Evolutionary conservation across 1,140 invertebrate genomes (phyloP), one percentile per base, ranked within the genome.

Genomic region (Mactra quadrangularis): DNA sequence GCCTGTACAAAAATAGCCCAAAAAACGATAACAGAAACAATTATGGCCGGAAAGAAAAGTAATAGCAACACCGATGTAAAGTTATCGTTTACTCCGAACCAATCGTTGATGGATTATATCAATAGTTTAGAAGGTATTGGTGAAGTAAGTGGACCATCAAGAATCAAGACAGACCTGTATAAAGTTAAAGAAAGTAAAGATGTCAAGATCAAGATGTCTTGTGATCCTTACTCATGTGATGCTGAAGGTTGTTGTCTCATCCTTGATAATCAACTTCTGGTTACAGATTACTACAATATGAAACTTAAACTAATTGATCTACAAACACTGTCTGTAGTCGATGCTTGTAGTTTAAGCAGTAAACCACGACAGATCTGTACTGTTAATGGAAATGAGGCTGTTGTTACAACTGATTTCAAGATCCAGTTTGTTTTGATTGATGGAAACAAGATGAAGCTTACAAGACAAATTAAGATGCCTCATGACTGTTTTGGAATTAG

Each of bases 391-490:
- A 22, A 71, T 6, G 66, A 71, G 27, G 66, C 50, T 11, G 66
- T 22, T 7, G 66, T 71, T n/a, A 71, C 25, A 1, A 29, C 0
- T 17, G 29, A 13, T 0, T 22, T 15, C 15, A 33, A 17, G 13
- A 71, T 71, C 25, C 66, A 71, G 50, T 53, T 71, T 53, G 45
- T n/a, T n/a, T n/a, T n/a, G n/a, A n/a, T n/a, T n/a, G n/a, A n/a
- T n/a, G n/a, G n/a, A n/a, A n/a, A n/a, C n/a, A n/a, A n/a, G n/a
- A n/a, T n/a, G n/a, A n/a, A n/a, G n/a, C n/a, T n/a, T n/a, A n/a
- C n/a, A n/a, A 50, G 66, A 31, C 50, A 33, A 50, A 6, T 71
- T 2, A 52, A 29, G 29, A 33, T 71, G 6, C 2, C 17, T 71
- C 66, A 71, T 71, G 19, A 50, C 7, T 71, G 66, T 35, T 33